phyloP scores from a whole-genome alignment of 2,113 vertebrate species.

The Brienomyrus longianalis region DNA sequence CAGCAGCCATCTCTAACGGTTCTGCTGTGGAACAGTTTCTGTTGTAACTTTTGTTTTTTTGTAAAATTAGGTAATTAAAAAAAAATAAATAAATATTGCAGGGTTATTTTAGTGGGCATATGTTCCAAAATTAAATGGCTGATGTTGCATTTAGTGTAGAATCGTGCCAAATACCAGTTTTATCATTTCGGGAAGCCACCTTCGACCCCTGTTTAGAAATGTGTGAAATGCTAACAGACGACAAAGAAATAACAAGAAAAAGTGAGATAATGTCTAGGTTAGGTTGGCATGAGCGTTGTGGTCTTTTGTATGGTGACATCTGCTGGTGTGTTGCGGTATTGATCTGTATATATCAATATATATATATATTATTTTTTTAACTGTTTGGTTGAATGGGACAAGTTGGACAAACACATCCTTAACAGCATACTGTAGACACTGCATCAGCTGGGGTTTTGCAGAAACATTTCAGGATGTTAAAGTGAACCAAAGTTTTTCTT shows the following conservation, averaged over 20 bases:
- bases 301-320: not conserved
- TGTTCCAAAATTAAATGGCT: not conserved
- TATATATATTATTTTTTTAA: conserved; percentile 31
- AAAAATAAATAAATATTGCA: not conserved
- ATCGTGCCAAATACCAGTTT: not conserved
- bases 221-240: conserved; percentile 32
- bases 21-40: not conserved
- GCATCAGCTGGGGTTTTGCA: not conserved
- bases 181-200: conserved; percentile 23
- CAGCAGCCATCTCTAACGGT: too few species aligned
- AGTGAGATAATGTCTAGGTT: not conserved
- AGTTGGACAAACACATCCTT: not conserved
- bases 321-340: conserved; percentile 1
- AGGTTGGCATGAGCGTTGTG: not conserved
- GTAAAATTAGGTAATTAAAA: not conserved
- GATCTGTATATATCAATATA: too few species aligned
- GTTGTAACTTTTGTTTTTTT: not conserved
- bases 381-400: not conserved
- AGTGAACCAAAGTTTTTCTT: not conserved
- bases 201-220: conserved; percentile 60
- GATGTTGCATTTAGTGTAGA: not conserved
- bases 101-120: not conserved
- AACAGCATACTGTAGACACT: not conserved
- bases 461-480: not conserved
- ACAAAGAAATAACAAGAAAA: not conserved